Evolutionary conservation across 2,888 invertebrate genomes (phyloP), one percentile per base, ranked within the genome.

Genomic region (Coelogynopora nodosa): DNA sequence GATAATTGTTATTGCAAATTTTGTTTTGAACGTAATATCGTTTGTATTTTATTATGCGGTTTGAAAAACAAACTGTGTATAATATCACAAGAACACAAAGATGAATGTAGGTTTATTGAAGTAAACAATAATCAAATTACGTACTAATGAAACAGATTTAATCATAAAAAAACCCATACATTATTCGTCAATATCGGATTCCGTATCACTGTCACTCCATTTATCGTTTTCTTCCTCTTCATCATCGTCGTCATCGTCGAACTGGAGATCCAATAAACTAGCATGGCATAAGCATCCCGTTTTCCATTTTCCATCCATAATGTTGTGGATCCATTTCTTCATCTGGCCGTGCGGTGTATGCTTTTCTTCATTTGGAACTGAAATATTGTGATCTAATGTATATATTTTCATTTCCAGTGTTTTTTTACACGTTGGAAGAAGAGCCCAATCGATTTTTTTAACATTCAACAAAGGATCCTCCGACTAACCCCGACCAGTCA

Each of bases 101-200:
- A 74, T 74, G 74, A 74, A 74, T 74, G 5, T 26, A 74, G 23
- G 5, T 74, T 74, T 74, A 74, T 74, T 5, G 74, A 74, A 74
- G 74, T 74, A 74, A 74, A 74, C 74, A 23, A 74, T 74, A 74
- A 26, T 74, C 74, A 74, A 74, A 74, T 74, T 74, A 74, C 74
- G 74, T 5, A 5, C 23, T 74, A 74, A 74, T 74, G 74, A 74
- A 74, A 74, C 27, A 74, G 74, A 74, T 74, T 5, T 74, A 2
- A 74, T 74, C 18, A 74, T 74, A 74, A 74, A 74, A 74, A 74
- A 74, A n/a, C n/a, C 18, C 74, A 74, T 74, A 26, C 18, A 74
- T 74, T 74, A 74, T 74, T 74, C 23, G 23, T 74, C 27, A 74
- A 23, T 74, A 74, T 74, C 27, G 74, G 74, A 74, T 74, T 74